These are phyloP conservation scores for Microtus montanus DNA, from an alignment of 2,113 vertebrate species.

Conservation along the genomic window DNA sequence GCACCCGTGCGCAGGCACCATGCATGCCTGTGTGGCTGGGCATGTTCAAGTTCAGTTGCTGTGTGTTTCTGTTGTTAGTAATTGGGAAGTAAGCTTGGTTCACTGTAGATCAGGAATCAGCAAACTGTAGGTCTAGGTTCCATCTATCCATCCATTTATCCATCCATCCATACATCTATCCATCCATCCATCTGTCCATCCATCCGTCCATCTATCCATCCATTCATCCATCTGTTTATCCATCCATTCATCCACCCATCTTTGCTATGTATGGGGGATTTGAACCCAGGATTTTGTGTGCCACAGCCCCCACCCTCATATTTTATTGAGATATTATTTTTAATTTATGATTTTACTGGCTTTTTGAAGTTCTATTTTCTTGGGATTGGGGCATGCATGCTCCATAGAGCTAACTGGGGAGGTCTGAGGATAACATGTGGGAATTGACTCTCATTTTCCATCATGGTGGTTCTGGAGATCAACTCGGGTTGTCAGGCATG, in stretches of 20 bases:
- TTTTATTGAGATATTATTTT: neutral
- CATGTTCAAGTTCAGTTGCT: accelerated
- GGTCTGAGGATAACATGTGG: too few relatives aligned
- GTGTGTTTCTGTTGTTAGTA: neutral
- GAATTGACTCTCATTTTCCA: too few relatives aligned
- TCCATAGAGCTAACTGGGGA: too few relatives aligned
- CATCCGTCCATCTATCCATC: neutral
- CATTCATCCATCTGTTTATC: neutral
- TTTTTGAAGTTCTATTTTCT: neutral
- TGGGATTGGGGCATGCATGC: neutral
- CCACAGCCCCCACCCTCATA: neutral
- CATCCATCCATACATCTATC: neutral
- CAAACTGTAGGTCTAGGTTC: neutral
- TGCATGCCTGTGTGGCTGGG: accelerated
- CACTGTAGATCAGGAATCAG: neutral
- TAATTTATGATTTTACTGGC: neutral
- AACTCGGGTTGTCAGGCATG: too few relatives aligned
- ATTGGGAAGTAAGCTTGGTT: neutral
- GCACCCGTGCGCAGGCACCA: accelerated
- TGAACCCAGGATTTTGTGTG: neutral
- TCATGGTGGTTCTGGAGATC: too few relatives aligned
- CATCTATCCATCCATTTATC: neutral
- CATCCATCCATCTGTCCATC: neutral
- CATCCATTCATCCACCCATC: neutral
- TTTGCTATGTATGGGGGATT: neutral